These are phyloP conservation scores for Melitaea cinxia DNA, from an alignment of 1,140 invertebrate genomes.

Conservation along the genomic window DNA sequence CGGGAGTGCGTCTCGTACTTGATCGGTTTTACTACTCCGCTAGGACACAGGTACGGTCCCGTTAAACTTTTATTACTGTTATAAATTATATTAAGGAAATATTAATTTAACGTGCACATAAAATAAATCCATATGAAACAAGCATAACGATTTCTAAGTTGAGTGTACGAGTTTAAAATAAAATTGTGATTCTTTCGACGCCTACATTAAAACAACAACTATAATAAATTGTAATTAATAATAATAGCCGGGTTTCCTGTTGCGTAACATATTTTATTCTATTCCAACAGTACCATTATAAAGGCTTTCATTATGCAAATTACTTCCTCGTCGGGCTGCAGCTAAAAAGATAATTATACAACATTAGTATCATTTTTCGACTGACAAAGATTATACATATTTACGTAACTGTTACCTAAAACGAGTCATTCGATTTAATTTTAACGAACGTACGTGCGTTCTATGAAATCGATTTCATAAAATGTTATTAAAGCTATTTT, in stretches of 20 bases:
- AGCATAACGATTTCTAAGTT: background rate
- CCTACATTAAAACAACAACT: constrained; percentile 23
- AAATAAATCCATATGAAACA: constrained; percentile 11
- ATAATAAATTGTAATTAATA: constrained; percentile 30
- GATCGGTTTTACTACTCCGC: background rate
- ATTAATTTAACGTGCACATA: background rate
- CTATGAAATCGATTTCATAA: background rate
- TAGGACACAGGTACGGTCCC: background rate
- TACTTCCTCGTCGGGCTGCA: constrained; percentile 28
- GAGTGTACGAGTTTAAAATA: background rate
- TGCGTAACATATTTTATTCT: constrained; percentile 35
- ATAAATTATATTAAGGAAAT: background rate
- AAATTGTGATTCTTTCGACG: constrained; percentile 10
- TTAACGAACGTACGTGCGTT: too few species aligned
- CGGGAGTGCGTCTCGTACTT: too few species aligned
- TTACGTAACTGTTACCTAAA: background rate
- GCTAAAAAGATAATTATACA: constrained; percentile 28
- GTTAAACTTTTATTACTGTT: background rate
- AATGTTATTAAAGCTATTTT: too few species aligned
- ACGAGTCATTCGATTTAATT: background rate
- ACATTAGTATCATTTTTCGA: background rate
- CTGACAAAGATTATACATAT: constrained; percentile 1
- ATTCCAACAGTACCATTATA: constrained; percentile 19
- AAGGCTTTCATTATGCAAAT: constrained; percentile 40
- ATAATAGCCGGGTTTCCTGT: constrained; percentile 36